Conservation (phyloP, 2,113 vertebrate genomes). For the Perca flavescens region DNA sequence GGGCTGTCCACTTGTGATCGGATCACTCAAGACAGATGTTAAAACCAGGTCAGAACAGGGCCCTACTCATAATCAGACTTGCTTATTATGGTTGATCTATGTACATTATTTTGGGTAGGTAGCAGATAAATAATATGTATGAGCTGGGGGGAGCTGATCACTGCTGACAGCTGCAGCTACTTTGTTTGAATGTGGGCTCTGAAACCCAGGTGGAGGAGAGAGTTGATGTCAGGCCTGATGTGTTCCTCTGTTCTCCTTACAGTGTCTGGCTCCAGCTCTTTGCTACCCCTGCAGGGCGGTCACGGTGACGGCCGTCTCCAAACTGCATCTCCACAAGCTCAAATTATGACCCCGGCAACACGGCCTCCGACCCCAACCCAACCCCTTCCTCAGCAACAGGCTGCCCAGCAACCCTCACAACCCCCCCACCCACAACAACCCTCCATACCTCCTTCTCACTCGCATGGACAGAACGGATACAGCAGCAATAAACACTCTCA, state of each 20-base stretch:
- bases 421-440: slow-evolving; percentile 68
- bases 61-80: no score
- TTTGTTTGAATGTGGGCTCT: no score
- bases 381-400: slow-evolving; percentile 69
- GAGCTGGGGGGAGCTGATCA: no score
- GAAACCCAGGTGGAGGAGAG: background rate
- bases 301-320: slow-evolving; percentile 78
- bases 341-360: slow-evolving; percentile 75
- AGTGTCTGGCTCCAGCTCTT: slow-evolving; percentile 75
- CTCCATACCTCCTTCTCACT: slow-evolving; percentile 54
- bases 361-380: slow-evolving; percentile 75
- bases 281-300: slow-evolving; percentile 78
- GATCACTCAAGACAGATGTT: no score
- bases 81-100: no score
- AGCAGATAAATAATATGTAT: no score
- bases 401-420: slow-evolving; percentile 58
- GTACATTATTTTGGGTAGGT: no score
- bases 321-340: slow-evolving; percentile 78
- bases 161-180: no score
- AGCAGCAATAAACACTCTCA: slow-evolving; percentile 70
- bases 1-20: no score
- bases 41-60: no score
- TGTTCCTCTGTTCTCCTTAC: background rate
- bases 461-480: slow-evolving; percentile 69
- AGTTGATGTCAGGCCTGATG: background rate